phyloP scores from a whole-genome alignment of 2,113 vertebrate species.

The Passer montanus region DNA sequence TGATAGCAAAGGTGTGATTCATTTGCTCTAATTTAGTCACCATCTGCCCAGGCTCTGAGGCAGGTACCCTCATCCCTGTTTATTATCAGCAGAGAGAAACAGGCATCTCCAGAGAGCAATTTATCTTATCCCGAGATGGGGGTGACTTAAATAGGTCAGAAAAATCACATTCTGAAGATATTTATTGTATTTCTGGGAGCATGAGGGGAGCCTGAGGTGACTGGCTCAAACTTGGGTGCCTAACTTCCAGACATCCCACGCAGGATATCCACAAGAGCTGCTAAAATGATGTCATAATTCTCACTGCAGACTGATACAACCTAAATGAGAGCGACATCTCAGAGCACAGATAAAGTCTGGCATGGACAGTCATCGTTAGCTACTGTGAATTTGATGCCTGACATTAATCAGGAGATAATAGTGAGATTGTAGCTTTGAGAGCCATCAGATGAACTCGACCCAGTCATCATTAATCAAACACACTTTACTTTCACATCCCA shows the following conservation, averaged over 20 bases:
- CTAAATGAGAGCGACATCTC: neutral
- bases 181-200: neutral
- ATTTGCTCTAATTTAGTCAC: slow-evolving; percentile 43
- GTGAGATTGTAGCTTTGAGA: neutral
- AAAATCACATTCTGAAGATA: slow-evolving; percentile 27
- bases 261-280: neutral
- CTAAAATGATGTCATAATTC: neutral
- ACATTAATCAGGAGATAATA: slow-evolving; percentile 7
- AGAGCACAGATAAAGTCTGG: neutral
- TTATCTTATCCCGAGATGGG: neutral
- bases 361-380: neutral
- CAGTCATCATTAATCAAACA: neutral
- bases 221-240: neutral
- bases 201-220: neutral
- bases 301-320: neutral
- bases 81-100: neutral
- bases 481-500: accelerated
- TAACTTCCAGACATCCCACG: neutral
- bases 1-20: slow-evolving; percentile 26
- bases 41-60: slow-evolving; percentile 39
- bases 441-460: neutral
- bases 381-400: neutral
- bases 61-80: slow-evolving; percentile 3
- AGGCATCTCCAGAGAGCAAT: slow-evolving; percentile 16
- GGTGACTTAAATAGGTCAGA: neutral